Percentiles rank a stretch among this genome's conserved stretches.
These are phyloP conservation scores for Dascillus cervinus DNA, from an alignment of 2,888 invertebrate species.

Conservation along the genomic window DNA sequence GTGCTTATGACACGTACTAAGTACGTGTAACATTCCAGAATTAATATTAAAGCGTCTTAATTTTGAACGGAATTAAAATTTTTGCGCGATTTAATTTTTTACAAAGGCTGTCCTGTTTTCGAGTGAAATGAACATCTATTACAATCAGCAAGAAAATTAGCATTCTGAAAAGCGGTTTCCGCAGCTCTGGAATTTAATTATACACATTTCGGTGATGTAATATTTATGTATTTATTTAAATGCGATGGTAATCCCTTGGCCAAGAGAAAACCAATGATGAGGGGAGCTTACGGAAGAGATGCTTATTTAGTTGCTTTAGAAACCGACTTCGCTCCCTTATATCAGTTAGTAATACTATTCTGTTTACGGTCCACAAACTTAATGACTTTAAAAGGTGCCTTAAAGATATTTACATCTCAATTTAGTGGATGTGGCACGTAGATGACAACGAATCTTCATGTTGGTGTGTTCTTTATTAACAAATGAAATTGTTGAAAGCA, in stretches of 20 bases:
- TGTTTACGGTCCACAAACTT: conserved; percentile 37
- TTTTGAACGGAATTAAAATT: conserved; percentile 28
- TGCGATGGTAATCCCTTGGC: conserved; percentile 44
- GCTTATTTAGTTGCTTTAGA: too few relatives aligned
- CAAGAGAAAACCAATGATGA: conserved; percentile 33
- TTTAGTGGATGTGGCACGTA: too few relatives aligned
- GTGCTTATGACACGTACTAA: conserved; percentile 1
- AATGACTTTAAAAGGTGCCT: conserved; percentile 38
- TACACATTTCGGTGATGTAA: conserved; percentile 45
- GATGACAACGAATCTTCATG: too few relatives aligned
- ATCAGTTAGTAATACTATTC: too few relatives aligned
- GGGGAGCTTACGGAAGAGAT: conserved; percentile 23
- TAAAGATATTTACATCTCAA: conserved; percentile 23
- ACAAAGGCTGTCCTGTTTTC: conserved; percentile 31
- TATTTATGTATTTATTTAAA: conserved; percentile 47
- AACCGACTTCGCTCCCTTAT: too few relatives aligned
- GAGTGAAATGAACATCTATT: conserved; percentile 39
- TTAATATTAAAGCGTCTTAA: too few relatives aligned
- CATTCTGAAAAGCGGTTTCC: conserved; percentile 38
- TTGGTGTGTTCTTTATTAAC: too few relatives aligned
- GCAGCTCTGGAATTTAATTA: conserved; percentile 42
- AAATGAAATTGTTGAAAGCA: too few relatives aligned
- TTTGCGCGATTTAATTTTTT: too few relatives aligned
- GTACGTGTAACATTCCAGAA: neutral
- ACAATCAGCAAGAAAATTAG: conserved; percentile 41